Conservation (phyloP, 2,797 vertebrate species). For the Melanotaenia maccullochi region DNA sequence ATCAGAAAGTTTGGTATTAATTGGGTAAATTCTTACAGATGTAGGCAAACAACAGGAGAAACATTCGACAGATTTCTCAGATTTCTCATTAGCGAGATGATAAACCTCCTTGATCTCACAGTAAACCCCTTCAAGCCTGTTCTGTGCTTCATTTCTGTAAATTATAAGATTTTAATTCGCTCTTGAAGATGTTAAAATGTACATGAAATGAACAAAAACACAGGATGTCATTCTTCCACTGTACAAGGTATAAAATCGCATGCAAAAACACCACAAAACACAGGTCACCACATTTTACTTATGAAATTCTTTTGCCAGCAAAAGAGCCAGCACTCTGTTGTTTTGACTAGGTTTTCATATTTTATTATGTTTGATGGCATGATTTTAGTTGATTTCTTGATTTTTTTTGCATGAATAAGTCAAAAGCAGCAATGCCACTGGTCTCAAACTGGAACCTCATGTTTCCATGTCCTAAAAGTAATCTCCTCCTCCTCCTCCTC, state of each 20-base stretch:
- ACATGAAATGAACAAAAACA: background rate
- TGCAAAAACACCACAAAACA: background rate
- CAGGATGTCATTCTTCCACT: background rate
- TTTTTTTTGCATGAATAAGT: background rate
- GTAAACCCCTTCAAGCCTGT: background rate
- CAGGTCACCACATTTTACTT: background rate
- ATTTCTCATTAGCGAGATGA: background rate
- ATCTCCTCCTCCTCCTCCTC: background rate
- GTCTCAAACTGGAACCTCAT: background rate
- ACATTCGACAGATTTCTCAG: background rate
- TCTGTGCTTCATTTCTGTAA: background rate
- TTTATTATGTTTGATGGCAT: background rate
- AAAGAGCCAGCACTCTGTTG: background rate
- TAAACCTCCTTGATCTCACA: background rate
- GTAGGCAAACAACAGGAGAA: background rate
- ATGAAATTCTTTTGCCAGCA: background rate
- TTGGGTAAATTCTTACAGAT: background rate
- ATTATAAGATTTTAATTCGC: background rate
- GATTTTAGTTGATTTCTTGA: background rate
- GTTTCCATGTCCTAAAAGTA: background rate
- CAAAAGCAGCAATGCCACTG: background rate
- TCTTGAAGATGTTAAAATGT: background rate
- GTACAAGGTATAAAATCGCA: background rate
- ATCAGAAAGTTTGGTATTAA: background rate
- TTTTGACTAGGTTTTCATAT: background rate